Evolutionary conservation across 2,888 invertebrate species (phyloP), one percentile per base, ranked within the genome.

Genomic region (Apodemia zela): DNA sequence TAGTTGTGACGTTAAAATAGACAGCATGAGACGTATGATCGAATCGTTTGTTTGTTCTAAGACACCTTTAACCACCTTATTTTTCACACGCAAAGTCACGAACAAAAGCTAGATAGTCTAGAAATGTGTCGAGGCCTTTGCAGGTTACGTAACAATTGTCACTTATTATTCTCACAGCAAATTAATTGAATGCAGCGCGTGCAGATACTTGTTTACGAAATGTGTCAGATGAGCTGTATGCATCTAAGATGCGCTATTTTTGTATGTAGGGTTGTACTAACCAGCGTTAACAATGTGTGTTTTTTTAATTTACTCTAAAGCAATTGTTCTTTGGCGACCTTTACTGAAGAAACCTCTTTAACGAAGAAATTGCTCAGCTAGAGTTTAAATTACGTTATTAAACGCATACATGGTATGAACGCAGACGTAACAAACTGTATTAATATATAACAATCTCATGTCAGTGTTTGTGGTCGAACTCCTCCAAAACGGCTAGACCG

Each of bases 191-290:
- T 61, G 67, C 67, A 63, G 65, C 66, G 65, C 65, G 66, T 61
- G 68, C 65, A 66, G 64, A 42, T 63, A 64, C 62, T 62, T 59
- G 67, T 67, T 70, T 68, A 69, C 68, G 68, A 70, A 71, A 71
- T 67, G 67, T 69, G 70, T 68, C 71, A 66, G 70, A 72, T 70
- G 72, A 71, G 67, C 65, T 68, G 68, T 66, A 60, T 65, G 68
- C 68, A 68, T 71, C 71, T 71, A 71, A 72, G 74, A 78, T 84
- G 82, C 81, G 81, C 82, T 87, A 86, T 87, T 88, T 87, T 76
- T 80, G 85, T 84, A 71, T 66, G 51, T 64, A 73, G 69, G 73
- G 73, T 68, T 71, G 72, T 59, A 70, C 67, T 42, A 54, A 54
- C 25, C 61, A 54, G 38, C 47, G 17, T 35, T 17, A 38, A 47